These are phyloP conservation scores for Saccostrea cuccullata DNA, from an alignment of 1,140 invertebrate species.

Conservation along the genomic window DNA sequence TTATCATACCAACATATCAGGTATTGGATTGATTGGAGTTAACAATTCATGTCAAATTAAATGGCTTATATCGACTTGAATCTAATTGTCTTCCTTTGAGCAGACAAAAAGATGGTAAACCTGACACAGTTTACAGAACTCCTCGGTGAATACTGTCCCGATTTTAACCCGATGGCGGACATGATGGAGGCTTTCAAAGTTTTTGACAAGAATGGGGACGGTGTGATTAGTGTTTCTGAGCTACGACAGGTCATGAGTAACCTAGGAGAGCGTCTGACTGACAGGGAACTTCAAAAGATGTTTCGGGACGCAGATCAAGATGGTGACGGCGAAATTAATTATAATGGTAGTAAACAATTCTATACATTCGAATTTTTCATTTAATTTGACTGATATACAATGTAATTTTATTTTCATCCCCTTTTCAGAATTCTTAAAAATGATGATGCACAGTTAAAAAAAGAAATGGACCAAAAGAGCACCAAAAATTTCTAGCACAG, in stretches of 20 bases:
- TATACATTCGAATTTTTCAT: too few relatives aligned
- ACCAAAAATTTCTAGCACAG: background rate
- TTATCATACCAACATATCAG: too few relatives aligned
- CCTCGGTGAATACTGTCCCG: background rate
- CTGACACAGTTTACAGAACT: background rate
- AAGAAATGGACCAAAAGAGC: background rate
- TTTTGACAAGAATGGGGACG: constrained; percentile 98
- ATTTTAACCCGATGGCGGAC: constrained; percentile 43
- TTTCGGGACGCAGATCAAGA: constrained; percentile 94
- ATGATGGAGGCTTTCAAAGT: constrained; percentile 98
- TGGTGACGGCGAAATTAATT: constrained; percentile 83
- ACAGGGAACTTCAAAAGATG: constrained; percentile 95
- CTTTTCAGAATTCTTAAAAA: constrained; percentile 16
- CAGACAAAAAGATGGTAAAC: constrained; percentile 24
- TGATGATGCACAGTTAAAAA: background rate
- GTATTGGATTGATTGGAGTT: too few relatives aligned
- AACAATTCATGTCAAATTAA: too few relatives aligned
- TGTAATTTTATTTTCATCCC: background rate
- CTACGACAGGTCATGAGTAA: constrained; percentile 90
- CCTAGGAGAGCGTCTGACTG: constrained; percentile 92
- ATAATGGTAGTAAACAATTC: constrained; percentile 64
- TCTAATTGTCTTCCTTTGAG: background rate
- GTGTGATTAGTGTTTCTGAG: constrained; percentile 81
- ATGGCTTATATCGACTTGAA: too few relatives aligned
- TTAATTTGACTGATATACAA: background rate